phyloP scores from a whole-genome alignment of 2,797 vertebrate species.

The Lagodon rhomboides region DNA sequence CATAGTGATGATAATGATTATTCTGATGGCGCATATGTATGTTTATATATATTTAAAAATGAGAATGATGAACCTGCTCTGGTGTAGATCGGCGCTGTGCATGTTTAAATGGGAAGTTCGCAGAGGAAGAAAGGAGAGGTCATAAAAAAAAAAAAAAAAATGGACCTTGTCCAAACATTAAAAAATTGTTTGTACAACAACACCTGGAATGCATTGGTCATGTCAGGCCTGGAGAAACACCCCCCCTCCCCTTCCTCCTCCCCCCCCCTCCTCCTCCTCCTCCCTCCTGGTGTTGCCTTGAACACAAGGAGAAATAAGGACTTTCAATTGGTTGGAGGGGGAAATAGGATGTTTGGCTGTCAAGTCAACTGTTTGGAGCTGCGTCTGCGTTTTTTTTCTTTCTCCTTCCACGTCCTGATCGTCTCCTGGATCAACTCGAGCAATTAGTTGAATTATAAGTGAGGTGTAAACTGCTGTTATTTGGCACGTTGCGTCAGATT shows the following conservation, averaged over 20 bases:
- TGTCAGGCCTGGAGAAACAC: slow-evolving; percentile 63
- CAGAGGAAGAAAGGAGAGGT: slow-evolving; percentile 35
- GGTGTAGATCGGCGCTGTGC: slow-evolving; percentile 4
- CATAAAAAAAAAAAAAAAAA: slow-evolving; percentile 48
- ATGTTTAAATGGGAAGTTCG: slow-evolving; percentile 54
- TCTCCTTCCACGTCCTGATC: neutral
- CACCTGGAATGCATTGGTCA: slow-evolving; percentile 72
- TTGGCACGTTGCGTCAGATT: neutral
- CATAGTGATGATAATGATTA: slow-evolving; percentile 45
- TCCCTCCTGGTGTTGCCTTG: slow-evolving; percentile 18
- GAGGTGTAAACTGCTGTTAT: neutral
- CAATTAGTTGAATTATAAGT: neutral
- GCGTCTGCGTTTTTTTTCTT: slow-evolving; percentile 23
- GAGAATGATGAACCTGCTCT: neutral
- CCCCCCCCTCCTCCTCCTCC: neutral
- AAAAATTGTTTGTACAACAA: slow-evolving; percentile 65
- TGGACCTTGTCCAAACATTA: slow-evolving; percentile 58
- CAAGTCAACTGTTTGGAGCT: slow-evolving; percentile 30
- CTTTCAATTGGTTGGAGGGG: slow-evolving; percentile 22
- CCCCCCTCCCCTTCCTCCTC: neutral
- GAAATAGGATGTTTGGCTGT: slow-evolving; percentile 42
- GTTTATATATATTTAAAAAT: neutral
- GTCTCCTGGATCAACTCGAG: neutral
- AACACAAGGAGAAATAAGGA: slow-evolving; percentile 20
- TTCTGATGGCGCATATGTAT: slow-evolving; percentile 12